Conservation (phyloP, 2,888 invertebrate genomes). For the Eilema caniola region DNA sequence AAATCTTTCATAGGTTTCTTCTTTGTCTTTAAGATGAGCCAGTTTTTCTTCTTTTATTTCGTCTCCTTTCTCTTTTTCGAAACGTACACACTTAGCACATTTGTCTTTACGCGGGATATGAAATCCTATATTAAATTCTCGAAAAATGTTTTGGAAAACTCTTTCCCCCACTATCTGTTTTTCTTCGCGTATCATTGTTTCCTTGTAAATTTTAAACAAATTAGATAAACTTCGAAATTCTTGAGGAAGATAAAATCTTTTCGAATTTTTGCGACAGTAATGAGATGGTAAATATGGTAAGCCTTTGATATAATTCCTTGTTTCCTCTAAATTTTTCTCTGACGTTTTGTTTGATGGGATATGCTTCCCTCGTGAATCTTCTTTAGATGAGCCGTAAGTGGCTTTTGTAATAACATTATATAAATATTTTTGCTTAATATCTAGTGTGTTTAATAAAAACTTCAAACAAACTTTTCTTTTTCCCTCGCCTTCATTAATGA, state of each 20-base stretch:
- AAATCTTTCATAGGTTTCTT: slow-evolving; percentile 5
- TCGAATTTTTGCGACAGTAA: slow-evolving; percentile 7
- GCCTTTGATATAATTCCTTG: neutral
- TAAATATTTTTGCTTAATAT: too few relatives aligned
- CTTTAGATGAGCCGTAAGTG: too few relatives aligned
- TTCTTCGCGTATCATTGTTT: too few relatives aligned
- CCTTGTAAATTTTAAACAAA: too few relatives aligned
- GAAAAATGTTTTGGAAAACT: too few relatives aligned
- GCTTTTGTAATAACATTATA: too few relatives aligned
- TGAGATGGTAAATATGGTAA: slow-evolving; percentile 9
- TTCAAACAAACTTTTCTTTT: too few relatives aligned
- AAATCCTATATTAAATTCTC: slow-evolving; percentile 9
- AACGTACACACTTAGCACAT: neutral
- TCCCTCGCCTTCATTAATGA: too few relatives aligned
- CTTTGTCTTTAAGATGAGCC: slow-evolving; percentile 11
- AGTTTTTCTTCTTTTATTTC: neutral
- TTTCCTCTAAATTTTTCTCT: neutral
- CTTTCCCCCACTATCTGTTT: too few relatives aligned
- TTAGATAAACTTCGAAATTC: neutral
- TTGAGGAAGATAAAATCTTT: slow-evolving; percentile 8
- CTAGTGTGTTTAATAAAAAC: too few relatives aligned
- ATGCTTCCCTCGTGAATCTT: too few relatives aligned
- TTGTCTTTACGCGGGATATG: slow-evolving; percentile 6
- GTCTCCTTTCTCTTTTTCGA: neutral
- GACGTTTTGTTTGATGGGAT: neutral